Evolutionary conservation across 1,140 invertebrate species (phyloP).

Genomic region (Scaptomyza graminum): DNA sequence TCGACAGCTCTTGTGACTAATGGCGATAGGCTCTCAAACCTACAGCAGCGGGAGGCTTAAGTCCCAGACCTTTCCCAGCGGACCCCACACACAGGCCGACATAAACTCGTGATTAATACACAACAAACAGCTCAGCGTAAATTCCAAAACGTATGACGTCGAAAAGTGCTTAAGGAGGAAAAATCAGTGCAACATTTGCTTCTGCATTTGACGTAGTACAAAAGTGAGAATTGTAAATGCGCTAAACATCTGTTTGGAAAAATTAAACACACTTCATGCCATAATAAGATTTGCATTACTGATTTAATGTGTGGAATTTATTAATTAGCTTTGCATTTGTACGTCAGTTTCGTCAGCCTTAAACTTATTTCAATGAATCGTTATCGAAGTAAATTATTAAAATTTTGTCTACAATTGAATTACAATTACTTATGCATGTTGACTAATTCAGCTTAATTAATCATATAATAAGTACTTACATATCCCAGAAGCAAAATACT

Average conservation of each 20-base stretch:
- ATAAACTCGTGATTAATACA: slow-evolving; percentile 22
- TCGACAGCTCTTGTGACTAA: slow-evolving; percentile 34
- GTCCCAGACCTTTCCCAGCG: background rate
- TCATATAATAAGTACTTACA: too few relatives aligned
- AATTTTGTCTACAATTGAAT: too few relatives aligned
- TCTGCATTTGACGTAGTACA: slow-evolving; percentile 5
- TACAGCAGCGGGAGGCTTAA: slow-evolving; percentile 1
- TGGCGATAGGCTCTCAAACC: slow-evolving; percentile 1
- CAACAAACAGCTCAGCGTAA: slow-evolving; percentile 16
- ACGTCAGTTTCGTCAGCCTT: background rate
- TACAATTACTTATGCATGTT: too few relatives aligned
- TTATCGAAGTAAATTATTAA: background rate
- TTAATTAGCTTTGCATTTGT: background rate
- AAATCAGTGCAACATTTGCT: background rate
- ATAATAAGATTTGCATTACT: background rate
- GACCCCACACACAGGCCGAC: background rate
- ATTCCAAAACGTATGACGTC: slow-evolving; percentile 18
- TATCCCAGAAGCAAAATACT: too few relatives aligned
- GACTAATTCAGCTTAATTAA: too few relatives aligned
- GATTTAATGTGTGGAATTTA: background rate
- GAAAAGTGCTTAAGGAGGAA: background rate
- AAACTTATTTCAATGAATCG: background rate
- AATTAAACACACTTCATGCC: background rate
- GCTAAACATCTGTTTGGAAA: background rate
- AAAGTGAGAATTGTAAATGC: background rate